Evolutionary conservation across 2,797 vertebrate species (phyloP).

Genomic region (Coendou prehensilis): DNA sequence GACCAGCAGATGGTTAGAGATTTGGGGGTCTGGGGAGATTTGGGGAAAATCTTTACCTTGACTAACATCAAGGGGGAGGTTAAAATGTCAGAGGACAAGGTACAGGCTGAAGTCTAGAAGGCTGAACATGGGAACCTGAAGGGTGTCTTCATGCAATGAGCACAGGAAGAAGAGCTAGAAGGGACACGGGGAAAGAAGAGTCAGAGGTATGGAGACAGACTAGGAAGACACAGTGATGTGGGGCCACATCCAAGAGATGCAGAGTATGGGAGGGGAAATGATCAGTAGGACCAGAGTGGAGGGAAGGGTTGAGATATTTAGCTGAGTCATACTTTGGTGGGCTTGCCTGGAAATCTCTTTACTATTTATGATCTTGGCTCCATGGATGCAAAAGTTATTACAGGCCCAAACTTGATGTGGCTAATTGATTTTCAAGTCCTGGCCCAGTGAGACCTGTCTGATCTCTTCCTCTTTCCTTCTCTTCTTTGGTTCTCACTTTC

Average conservation of each 20-base stretch:
- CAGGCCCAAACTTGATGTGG: constrained; percentile 14
- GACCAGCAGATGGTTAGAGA: not conserved
- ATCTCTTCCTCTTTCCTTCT: not conserved
- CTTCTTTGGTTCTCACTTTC: constrained; percentile 46
- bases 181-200: not conserved
- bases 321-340: not conserved
- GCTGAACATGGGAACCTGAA: accelerated
- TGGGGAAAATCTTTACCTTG: not conserved
- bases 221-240: not conserved
- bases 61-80: not conserved
- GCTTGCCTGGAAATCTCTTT: constrained; percentile 7
- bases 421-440: constrained; percentile 66
- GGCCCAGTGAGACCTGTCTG: constrained; percentile 34
- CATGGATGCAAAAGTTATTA: constrained; percentile 3
- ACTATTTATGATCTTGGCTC: constrained; percentile 54
- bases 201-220: not conserved
- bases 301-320: not conserved
- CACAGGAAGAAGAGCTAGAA: not conserved
- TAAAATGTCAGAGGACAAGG: not conserved
- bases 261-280: not conserved
- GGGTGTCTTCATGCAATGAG: not conserved
- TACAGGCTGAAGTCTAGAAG: not conserved
- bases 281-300: not conserved
- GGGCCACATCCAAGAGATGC: not conserved
- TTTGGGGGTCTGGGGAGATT: not conserved